Evolutionary conservation across 2,797 vertebrate genomes (phyloP).

Genomic region (Tolypeutes matacus): DNA sequence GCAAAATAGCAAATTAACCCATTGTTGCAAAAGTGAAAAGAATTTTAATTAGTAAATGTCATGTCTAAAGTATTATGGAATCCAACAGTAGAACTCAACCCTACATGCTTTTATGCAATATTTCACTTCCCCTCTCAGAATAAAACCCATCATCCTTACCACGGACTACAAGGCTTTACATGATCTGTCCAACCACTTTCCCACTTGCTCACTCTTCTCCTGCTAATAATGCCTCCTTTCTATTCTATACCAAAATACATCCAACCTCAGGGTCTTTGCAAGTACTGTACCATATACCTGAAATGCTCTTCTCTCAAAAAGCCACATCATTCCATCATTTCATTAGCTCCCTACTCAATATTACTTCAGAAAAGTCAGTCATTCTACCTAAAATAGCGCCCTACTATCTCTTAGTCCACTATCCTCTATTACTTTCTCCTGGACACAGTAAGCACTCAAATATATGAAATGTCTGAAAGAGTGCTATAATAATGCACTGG

Average conservation of each 20-base stretch:
- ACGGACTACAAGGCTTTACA: neutral
- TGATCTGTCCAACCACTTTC: neutral
- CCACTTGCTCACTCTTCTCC: neutral
- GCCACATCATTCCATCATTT: neutral
- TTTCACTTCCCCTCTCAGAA: slow-evolving; percentile 14
- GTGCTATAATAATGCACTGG: neutral
- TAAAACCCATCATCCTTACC: slow-evolving; percentile 14
- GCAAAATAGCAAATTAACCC: neutral
- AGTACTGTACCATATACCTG: neutral
- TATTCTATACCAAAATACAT: neutral
- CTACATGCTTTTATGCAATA: neutral
- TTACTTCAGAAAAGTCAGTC: slow-evolving; percentile 29
- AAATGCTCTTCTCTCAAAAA: slow-evolving; percentile 1
- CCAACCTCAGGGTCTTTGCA: neutral
- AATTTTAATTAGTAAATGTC: slow-evolving; percentile 20
- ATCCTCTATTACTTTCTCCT: neutral
- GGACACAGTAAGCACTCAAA: neutral
- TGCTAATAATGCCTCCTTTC: neutral
- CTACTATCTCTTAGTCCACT: neutral
- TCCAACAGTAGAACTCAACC: neutral
- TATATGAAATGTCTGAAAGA: neutral
- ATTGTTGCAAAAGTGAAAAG: neutral
- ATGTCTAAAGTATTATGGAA: slow-evolving; percentile 52
- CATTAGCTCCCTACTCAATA: neutral
- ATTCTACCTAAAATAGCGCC: slow-evolving; percentile 8